Evolutionary conservation across 2,888 invertebrate species (phyloP).

Genomic region (Lochmaea crataegi): DNA sequence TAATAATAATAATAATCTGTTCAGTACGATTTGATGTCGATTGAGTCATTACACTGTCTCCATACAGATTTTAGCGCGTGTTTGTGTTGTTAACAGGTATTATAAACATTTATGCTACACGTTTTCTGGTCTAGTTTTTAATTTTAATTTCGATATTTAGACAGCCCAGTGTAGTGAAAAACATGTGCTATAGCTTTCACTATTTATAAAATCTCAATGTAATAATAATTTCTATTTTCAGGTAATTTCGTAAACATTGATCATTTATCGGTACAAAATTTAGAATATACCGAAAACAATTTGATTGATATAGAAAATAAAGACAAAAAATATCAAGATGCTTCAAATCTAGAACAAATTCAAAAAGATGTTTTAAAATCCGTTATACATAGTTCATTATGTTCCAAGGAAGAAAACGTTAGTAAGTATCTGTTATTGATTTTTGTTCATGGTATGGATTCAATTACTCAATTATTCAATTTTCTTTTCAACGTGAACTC

Average conservation of each 20-base stretch:
- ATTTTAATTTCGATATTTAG: no score
- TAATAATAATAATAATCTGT: no score
- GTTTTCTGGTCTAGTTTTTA: no score
- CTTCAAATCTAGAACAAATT: conserved; percentile 64
- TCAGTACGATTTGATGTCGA: no score
- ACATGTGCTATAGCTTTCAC: no score
- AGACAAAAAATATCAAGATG: conserved; percentile 40
- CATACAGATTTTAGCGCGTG: no score
- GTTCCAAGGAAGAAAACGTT: conserved; percentile 61
- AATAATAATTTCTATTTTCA: conserved; percentile 5
- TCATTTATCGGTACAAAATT: conserved; percentile 47
- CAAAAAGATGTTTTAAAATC: conserved; percentile 69
- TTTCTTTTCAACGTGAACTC: no score
- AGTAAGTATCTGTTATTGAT: conserved; percentile 35
- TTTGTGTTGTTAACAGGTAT: no score
- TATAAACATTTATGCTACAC: no score
- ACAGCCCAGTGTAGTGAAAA: no score
- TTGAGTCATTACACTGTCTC: no score
- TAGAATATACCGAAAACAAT: conserved; percentile 36
- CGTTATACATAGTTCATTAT: conserved; percentile 75
- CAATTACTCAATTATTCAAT: no score
- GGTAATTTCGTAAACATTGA: conserved; percentile 46
- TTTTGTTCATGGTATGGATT: neutral
- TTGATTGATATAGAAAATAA: conserved; percentile 35
- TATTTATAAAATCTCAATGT: neutral